A percentile compares a stretch with the other conserved stretches of the same genome.
Evolutionary conservation across 2,888 invertebrate species (phyloP).

Genomic region (Dysmachus trigonus): DNA sequence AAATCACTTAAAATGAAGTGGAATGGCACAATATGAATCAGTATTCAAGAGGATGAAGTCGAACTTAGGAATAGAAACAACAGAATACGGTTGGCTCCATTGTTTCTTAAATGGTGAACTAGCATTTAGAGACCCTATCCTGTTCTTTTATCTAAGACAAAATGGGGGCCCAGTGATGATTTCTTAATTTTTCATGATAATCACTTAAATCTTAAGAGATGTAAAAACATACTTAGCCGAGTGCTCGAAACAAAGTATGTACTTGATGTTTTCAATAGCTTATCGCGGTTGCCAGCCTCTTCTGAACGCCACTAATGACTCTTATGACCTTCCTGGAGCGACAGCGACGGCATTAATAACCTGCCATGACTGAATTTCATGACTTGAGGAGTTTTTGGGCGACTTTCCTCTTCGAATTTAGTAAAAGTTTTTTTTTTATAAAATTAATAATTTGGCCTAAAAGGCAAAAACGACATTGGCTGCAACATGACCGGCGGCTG

Average conservation of each 20-base stretch:
- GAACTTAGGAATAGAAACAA: background rate
- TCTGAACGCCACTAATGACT: background rate
- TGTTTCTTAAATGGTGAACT: background rate
- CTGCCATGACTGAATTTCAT: background rate
- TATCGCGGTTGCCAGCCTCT: background rate
- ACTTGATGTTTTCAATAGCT: background rate
- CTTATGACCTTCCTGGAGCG: background rate
- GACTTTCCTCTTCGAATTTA: background rate
- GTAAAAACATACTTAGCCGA: background rate
- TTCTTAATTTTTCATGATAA: background rate
- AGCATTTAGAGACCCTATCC: background rate
- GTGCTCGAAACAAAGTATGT: background rate
- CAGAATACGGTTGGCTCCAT: background rate
- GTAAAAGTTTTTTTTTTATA: background rate
- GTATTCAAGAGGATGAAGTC: background rate
- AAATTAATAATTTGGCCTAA: background rate
- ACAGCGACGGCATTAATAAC: background rate
- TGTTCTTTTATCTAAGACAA: background rate
- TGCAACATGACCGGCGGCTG: conserved; percentile 8
- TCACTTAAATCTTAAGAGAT: background rate
- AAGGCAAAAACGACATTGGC: conserved; percentile 9
- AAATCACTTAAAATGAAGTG: background rate
- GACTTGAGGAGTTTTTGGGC: background rate
- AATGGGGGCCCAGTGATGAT: background rate
- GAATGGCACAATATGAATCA: no score